Conservation (phyloP, 2,888 invertebrate genomes). For the Anorthoa munda region DNA sequence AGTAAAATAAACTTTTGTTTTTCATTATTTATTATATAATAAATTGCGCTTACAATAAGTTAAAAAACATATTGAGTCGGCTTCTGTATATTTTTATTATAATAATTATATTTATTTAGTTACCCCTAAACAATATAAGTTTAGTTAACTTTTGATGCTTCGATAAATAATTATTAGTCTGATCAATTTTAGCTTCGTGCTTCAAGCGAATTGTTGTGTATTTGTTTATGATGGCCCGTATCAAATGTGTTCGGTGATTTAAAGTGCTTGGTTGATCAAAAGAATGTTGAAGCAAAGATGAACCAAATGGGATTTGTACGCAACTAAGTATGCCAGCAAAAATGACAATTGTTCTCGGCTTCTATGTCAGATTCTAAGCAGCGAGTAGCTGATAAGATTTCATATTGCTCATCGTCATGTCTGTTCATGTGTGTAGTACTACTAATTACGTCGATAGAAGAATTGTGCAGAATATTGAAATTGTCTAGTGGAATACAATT, state of each 20-base stretch:
- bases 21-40: no score
- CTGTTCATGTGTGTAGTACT: conserved; percentile 10
- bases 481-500: conserved; percentile 16
- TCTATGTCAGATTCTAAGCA: conserved; percentile 29
- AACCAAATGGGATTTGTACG: conserved; percentile 9
- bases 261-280: conserved; percentile 31
- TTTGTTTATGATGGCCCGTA: conserved; percentile 50
- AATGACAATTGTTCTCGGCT: conserved; percentile 41
- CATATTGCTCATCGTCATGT: conserved; percentile 21
- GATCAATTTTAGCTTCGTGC: conserved; percentile 36
- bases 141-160: conserved; percentile 45
- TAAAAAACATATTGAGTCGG: no score
- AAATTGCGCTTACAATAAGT: no score
- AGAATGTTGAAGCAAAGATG: conserved; percentile 36
- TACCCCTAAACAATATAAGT: conserved; percentile 42
- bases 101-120: conserved; percentile 24
- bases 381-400: conserved; percentile 33
- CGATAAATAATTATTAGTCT: conserved; percentile 11
- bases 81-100: no score
- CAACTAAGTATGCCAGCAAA: conserved; percentile 32
- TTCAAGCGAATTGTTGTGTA: conserved; percentile 49
- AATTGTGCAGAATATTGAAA: conserved; percentile 9
- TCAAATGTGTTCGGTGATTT: conserved; percentile 44
- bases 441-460: conserved; percentile 14
- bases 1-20: no score